Percentiles rank a stretch among this genome's conserved stretches.
Evolutionary conservation across 2,113 vertebrate genomes (phyloP).

Genomic region (Poicephalus gulielmi): DNA sequence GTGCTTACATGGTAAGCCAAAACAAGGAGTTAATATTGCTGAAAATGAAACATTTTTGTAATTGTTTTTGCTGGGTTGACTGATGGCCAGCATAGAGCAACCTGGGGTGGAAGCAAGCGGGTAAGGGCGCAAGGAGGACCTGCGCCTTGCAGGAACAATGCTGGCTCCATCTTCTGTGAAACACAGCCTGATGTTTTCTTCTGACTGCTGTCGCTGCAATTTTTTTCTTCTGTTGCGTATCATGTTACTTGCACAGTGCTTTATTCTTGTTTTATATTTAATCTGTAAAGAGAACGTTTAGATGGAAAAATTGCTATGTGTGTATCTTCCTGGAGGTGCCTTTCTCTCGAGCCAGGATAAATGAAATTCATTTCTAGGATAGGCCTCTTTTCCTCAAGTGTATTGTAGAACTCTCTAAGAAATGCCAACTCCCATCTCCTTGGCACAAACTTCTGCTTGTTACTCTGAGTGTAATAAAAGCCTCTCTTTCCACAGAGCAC

Average conservation of each 20-base stretch:
- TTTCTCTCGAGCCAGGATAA: background rate
- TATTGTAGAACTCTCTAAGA: slow-evolving; percentile 4
- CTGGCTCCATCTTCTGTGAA: background rate
- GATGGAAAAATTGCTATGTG: background rate
- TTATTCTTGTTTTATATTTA: background rate
- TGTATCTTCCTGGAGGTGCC: background rate
- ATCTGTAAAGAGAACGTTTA: background rate
- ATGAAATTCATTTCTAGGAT: background rate
- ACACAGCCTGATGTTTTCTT: background rate
- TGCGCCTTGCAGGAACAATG: background rate
- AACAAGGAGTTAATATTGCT: background rate
- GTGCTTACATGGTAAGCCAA: background rate
- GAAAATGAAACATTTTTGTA: background rate
- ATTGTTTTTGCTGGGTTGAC: background rate
- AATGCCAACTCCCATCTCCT: slow-evolving; percentile 1
- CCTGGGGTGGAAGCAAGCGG: background rate
- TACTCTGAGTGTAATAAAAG: background rate
- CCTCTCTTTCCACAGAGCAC: background rate
- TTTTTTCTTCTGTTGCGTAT: background rate
- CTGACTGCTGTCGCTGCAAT: background rate
- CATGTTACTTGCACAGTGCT: background rate
- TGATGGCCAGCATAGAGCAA: background rate
- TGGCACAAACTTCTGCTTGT: background rate
- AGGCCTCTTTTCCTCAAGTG: background rate
- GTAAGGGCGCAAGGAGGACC: accelerated